Conservation (phyloP, 2,797 vertebrate species). For the Melanotaenia maccullochi region DNA sequence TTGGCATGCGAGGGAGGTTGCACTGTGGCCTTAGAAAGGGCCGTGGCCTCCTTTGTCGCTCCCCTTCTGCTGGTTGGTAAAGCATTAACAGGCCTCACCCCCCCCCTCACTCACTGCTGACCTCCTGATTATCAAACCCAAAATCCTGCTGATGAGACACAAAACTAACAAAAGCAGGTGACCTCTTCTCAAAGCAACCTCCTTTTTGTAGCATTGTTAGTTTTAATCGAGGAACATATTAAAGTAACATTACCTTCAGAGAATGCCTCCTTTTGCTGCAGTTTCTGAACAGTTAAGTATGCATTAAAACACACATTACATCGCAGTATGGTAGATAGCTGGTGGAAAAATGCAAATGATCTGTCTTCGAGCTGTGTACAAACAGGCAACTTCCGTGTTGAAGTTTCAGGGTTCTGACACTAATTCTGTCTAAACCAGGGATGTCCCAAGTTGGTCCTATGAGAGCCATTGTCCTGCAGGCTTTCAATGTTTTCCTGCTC, state of each 20-base stretch:
- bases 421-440: conserved; percentile 17
- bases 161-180: conserved; percentile 54
- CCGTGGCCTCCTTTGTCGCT: conserved; percentile 80
- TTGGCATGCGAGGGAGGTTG: conserved; percentile 82
- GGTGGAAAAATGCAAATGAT: conserved; percentile 59
- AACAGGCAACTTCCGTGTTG: conserved; percentile 43
- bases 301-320: conserved; percentile 48
- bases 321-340: conserved; percentile 28
- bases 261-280: conserved; percentile 20
- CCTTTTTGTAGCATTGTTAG: conserved; percentile 19
- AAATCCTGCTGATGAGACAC: conserved; percentile 53
- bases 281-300: conserved; percentile 33
- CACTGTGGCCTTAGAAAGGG: conserved; percentile 83
- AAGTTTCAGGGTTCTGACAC: conserved; percentile 27
- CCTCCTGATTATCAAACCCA: conserved; percentile 58
- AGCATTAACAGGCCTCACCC: conserved; percentile 69
- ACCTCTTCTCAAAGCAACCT: conserved; percentile 48
- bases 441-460: too few relatives aligned
- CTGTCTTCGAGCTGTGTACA: conserved; percentile 50
- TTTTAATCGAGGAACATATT: conserved; percentile 33
- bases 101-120: conserved; percentile 52
- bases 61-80: conserved; percentile 80
- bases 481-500: too few relatives aligned
- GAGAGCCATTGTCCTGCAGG: too few relatives aligned
- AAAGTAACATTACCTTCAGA: conserved; percentile 24